A percentile compares a stretch with the other conserved stretches of the same genome.
These are phyloP conservation scores for Typhlomys cinereus DNA, from an alignment of 2,113 vertebrate species.

Conservation along the genomic window DNA sequence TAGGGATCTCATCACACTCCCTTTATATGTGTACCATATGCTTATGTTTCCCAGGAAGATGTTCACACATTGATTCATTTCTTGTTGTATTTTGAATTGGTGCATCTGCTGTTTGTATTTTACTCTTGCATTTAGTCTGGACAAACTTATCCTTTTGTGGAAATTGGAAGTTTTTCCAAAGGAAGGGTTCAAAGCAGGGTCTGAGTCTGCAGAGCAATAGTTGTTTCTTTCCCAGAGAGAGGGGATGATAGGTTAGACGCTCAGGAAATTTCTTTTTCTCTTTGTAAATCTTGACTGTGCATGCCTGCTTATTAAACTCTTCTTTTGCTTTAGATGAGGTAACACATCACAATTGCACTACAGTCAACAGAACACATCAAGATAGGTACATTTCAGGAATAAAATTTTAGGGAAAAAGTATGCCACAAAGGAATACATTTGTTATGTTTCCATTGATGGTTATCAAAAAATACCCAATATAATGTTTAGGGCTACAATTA, in stretches of 20 bases:
- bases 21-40: background rate
- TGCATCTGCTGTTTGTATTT: slow-evolving; percentile 41
- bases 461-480: slow-evolving; percentile 24
- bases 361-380: slow-evolving; percentile 28
- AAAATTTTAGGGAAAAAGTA: background rate
- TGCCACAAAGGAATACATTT: background rate
- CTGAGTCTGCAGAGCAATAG: background rate
- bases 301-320: slow-evolving; percentile 44
- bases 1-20: background rate
- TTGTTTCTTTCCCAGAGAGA: background rate
- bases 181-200: background rate
- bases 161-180: slow-evolving; percentile 36
- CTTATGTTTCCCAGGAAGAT: slow-evolving; percentile 14
- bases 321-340: slow-evolving; percentile 38
- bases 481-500: slow-evolving; percentile 25
- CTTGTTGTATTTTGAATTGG: slow-evolving; percentile 21
- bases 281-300: slow-evolving; percentile 34
- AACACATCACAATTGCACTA: slow-evolving; percentile 23
- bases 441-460: background rate
- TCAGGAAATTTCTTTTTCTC: slow-evolving; percentile 5
- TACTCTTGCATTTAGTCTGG: slow-evolving; percentile 28
- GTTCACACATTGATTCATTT: slow-evolving; percentile 53
- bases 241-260: background rate
- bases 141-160: slow-evolving; percentile 42
- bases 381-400: slow-evolving; percentile 28